A percentile compares a stretch with the other conserved stretches of the same genome.
phyloP scores from a whole-genome alignment of 2,888 invertebrate species.

The Emmelina monodactyla region DNA sequence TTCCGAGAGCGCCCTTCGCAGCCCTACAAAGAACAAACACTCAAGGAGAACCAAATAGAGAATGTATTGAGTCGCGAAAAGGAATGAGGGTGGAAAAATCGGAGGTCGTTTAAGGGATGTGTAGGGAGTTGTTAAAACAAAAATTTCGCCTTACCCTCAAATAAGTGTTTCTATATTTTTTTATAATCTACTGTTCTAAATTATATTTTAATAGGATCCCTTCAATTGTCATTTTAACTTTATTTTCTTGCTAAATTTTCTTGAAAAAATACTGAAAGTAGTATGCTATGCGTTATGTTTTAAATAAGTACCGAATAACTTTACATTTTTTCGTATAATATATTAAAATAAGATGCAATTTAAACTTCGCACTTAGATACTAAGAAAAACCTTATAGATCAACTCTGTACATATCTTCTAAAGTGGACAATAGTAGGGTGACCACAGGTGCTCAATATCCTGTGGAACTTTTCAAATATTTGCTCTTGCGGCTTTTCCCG shows the following conservation, averaged over 20 bases:
- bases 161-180: too few species aligned
- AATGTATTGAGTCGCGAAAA: constrained; percentile 63
- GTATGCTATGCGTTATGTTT: too few species aligned
- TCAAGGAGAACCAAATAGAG: constrained; percentile 50
- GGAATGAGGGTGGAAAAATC: constrained; percentile 52
- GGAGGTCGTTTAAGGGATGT: constrained; percentile 25
- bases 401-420: constrained; percentile 22
- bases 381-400: neutral
- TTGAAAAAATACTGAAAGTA: too few species aligned
- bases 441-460: constrained; percentile 50
- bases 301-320: too few species aligned
- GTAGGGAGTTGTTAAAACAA: constrained; percentile 26
- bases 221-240: too few species aligned
- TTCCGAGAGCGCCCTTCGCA: constrained; percentile 50
- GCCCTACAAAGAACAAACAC: constrained; percentile 56
- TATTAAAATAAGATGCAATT: too few species aligned
- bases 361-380: too few species aligned
- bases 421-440: constrained; percentile 46
- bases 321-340: too few species aligned
- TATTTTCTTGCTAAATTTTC: too few species aligned
- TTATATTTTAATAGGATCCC: too few species aligned
- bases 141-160: neutral
- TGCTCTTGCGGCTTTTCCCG: constrained; percentile 49
- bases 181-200: too few species aligned
- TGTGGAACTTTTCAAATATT: constrained; percentile 58